Evolutionary conservation across 1,140 invertebrate genomes (phyloP), one percentile per base, ranked within the genome.

Genomic region (Homalodisca vitripennis): DNA sequence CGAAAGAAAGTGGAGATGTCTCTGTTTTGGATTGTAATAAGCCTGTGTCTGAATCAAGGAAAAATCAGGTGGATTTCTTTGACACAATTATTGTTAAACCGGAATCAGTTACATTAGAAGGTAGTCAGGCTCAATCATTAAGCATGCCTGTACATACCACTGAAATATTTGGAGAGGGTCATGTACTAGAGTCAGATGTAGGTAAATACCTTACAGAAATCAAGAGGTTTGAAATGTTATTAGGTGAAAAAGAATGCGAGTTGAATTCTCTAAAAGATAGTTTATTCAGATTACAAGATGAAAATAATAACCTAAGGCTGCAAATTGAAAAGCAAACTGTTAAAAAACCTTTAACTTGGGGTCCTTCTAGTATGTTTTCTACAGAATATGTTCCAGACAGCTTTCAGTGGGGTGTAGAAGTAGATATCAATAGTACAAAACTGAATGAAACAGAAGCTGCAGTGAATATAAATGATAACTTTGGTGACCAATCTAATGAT

Each of bases 281-380:
- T 51, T 20, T 66, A 10, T 46, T 41, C 14, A 17, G 17, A 17
- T 46, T 66, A 13, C 20, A 66, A 29, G 30, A 47, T 20, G 64
- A 66, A 47, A 66, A 66, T 10, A 31, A 1, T 2, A 48, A 46
- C 26, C 41, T 66, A 24, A 51, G 47, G 24, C 26, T 6, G n/a
- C 26, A 60, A 60, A 29, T 60, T 26, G 55, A 60, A 60, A 24
- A 29, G 29, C 22, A 27, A n/a, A 60, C 3, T 60, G 3, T 27
- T 6, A 27, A 60, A 12, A 60, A 60, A 60, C 27, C 55, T 10
- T 26, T 10, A 41, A 17, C 34, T 60, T 60, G 55, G 55, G 55
- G 27, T 26, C 55, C 22, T 6, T 10, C 3, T 22, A 3, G 26
- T 6, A n/a, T n/a, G n/a, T n/a, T n/a, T n/a, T n/a, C n/a, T n/a